These are phyloP conservation scores for Eilema depressum DNA, from an alignment of 2,888 invertebrate species.

Conservation along the genomic window DNA sequence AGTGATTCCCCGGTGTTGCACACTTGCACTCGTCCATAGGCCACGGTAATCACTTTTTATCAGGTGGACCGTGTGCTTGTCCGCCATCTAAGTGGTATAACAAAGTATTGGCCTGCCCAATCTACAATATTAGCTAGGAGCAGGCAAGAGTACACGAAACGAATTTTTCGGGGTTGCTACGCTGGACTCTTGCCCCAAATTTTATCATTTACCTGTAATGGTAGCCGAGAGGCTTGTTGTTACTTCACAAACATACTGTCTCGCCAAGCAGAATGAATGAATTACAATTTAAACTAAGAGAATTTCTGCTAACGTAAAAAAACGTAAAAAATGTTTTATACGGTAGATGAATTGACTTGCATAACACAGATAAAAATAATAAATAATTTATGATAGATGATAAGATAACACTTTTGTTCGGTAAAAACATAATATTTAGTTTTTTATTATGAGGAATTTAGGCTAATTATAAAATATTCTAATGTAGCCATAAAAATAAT, in stretches of 20 bases:
- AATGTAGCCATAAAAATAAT: background rate
- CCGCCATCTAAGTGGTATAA: no score
- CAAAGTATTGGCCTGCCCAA: no score
- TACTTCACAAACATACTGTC: background rate
- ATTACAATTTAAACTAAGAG: background rate
- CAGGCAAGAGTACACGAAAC: no score
- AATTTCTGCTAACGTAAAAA: background rate
- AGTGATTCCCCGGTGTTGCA: no score
- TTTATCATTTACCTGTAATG: no score
- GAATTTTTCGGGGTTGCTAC: no score
- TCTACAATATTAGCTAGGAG: no score
- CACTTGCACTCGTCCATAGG: no score
- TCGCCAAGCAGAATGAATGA: background rate
- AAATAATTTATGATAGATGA: background rate
- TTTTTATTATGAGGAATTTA: constrained; percentile 2
- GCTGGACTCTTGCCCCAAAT: no score
- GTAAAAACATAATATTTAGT: background rate
- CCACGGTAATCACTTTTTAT: no score
- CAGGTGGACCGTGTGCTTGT: no score
- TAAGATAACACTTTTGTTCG: background rate
- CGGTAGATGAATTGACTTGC: constrained; percentile 6
- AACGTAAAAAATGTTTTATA: background rate
- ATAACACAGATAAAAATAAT: background rate
- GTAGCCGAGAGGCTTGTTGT: no score
- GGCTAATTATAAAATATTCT: constrained; percentile 2